phyloP scores from a whole-genome alignment of 2,888 invertebrate genomes.

The Amphipoea oculea region DNA sequence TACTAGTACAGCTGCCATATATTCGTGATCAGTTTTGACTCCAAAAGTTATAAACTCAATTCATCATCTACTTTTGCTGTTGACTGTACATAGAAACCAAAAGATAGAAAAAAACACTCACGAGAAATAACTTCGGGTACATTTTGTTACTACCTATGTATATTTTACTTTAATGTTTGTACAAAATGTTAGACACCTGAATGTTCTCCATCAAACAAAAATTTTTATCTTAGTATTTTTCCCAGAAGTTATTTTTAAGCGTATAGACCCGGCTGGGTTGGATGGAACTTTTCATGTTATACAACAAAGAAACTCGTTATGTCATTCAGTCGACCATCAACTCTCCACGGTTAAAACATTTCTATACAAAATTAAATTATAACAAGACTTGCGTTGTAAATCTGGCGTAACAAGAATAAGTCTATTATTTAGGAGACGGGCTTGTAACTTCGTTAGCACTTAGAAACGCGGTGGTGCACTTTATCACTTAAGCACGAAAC shows the following conservation, averaged over 20 bases:
- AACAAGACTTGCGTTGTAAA: constrained; percentile 29
- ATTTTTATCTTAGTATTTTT: background rate
- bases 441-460: constrained; percentile 68
- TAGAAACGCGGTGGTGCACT: constrained; percentile 58
- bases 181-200: background rate
- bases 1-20: no score
- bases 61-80: no score
- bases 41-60: no score
- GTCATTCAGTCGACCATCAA: background rate
- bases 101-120: background rate
- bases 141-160: background rate
- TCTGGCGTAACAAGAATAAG: constrained; percentile 60
- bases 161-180: background rate
- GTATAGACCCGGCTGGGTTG: background rate
- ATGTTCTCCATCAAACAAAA: background rate
- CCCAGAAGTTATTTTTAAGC: background rate
- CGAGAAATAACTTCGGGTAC: background rate
- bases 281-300: background rate
- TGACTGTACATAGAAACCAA: no score
- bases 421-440: constrained; percentile 66
- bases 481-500: constrained; percentile 67
- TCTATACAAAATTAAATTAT: constrained; percentile 26
- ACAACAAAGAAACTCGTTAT: constrained; percentile 1
- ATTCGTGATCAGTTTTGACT: no score
- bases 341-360: constrained; percentile 24